A percentile compares a stretch with the other conserved stretches of the same genome.
Evolutionary conservation across 2,113 vertebrate genomes (phyloP).

Genomic region (Eptesicus fuscus): DNA sequence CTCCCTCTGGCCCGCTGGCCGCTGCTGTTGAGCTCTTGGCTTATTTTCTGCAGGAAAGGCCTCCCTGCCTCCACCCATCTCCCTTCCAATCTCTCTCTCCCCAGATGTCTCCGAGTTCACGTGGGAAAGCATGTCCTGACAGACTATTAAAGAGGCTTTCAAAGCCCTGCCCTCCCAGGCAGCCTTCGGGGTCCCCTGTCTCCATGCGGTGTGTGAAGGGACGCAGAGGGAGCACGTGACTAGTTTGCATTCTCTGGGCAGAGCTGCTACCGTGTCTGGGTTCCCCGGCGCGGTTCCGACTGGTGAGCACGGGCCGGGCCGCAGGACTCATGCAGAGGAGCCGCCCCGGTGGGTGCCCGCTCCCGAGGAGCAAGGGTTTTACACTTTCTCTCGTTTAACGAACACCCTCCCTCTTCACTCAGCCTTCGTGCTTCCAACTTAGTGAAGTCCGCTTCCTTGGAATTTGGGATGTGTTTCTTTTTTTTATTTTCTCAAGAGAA

Average conservation of each 20-base stretch:
- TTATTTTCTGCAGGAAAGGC: background rate
- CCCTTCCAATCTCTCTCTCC: background rate
- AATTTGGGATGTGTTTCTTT: background rate
- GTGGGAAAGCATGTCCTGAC: slow-evolving; percentile 45
- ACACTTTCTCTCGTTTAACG: background rate
- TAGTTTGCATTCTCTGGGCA: background rate
- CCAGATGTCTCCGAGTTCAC: slow-evolving; percentile 37
- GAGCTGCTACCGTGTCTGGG: background rate
- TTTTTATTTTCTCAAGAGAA: background rate
- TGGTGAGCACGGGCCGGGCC: background rate
- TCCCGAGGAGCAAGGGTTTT: background rate
- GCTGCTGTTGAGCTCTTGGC: slow-evolving; percentile 43
- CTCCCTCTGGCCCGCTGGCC: slow-evolving; percentile 41
- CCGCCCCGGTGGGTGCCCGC: background rate
- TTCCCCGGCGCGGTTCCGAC: slow-evolving; percentile 23
- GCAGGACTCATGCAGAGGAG: background rate
- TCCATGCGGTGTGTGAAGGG: background rate
- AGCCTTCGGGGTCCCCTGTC: background rate
- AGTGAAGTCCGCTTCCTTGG: background rate
- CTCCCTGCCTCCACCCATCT: slow-evolving; percentile 52
- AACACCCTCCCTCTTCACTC: background rate
- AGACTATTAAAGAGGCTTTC: background rate
- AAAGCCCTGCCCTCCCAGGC: background rate
- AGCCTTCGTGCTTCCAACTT: background rate
- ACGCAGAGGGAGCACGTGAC: background rate